Conservation (phyloP, 2,113 vertebrate species). For the Micromys minutus region DNA sequence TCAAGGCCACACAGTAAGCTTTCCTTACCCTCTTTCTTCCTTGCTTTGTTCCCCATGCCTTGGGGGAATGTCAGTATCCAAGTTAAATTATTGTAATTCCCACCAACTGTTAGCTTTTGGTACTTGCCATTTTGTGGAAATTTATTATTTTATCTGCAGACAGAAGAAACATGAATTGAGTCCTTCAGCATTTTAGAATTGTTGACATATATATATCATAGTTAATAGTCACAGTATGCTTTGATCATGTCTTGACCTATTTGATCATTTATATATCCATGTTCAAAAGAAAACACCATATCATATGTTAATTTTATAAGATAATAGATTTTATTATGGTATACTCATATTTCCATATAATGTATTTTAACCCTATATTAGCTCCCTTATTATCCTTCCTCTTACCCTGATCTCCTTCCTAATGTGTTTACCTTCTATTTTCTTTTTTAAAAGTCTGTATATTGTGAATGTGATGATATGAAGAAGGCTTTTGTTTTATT, state of each 20-base stretch:
- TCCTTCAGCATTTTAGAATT: neutral
- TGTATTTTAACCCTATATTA: neutral
- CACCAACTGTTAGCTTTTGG: neutral
- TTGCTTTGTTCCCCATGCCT: neutral
- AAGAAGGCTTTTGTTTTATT: neutral
- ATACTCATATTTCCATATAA: neutral
- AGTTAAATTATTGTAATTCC: neutral
- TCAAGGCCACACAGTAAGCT: conserved; percentile 99
- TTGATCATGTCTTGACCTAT: neutral
- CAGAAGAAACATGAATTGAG: neutral
- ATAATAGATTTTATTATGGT: neutral
- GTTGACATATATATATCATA: neutral
- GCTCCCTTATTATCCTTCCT: neutral
- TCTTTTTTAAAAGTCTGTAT: neutral
- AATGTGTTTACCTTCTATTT: neutral
- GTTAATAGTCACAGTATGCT: neutral
- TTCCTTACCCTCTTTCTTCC: conserved; percentile 55
- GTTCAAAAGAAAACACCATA: neutral
- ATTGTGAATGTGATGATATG: neutral
- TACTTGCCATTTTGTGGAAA: neutral
- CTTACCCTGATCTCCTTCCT: neutral
- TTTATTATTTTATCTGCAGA: neutral
- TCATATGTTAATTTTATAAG: neutral
- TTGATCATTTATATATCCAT: neutral
- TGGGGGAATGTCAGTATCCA: neutral